These are phyloP conservation scores for Dufourea novaeangliae DNA, from an alignment of 1,140 invertebrate species.

Conservation along the genomic window DNA sequence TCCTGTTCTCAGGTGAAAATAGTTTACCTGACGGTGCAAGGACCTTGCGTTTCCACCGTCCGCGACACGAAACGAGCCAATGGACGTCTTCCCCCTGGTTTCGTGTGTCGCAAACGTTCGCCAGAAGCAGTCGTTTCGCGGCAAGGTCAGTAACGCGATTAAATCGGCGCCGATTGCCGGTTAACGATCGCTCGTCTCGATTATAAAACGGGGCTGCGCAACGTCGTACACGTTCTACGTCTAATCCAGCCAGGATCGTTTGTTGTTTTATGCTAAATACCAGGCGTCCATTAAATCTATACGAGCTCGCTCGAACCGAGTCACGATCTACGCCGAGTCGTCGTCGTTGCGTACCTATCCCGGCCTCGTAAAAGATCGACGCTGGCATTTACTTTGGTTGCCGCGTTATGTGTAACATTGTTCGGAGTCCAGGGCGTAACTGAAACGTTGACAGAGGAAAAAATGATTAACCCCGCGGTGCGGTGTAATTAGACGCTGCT, in stretches of 20 bases:
- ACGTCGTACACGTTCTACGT: neutral
- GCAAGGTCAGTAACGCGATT: conserved; percentile 41
- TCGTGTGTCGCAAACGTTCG: no score
- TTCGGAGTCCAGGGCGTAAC: conserved; percentile 18
- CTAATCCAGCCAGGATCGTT: conserved; percentile 15
- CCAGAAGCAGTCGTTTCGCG: neutral
- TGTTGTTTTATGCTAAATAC: conserved; percentile 45
- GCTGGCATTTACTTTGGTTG: conserved; percentile 28
- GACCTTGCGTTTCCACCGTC: no score
- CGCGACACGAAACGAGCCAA: no score
- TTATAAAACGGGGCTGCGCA: neutral
- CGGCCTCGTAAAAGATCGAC: conserved; percentile 31
- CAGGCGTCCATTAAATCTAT: conserved; percentile 23
- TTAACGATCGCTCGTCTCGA: neutral
- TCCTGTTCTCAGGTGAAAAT: no score
- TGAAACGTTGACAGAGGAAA: conserved; percentile 5
- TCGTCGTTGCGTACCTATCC: conserved; percentile 14
- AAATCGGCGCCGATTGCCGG: conserved; percentile 25
- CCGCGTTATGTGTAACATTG: conserved; percentile 25
- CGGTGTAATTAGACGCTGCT: neutral
- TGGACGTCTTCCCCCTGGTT: no score
- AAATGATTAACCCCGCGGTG: neutral
- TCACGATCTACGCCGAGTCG: conserved; percentile 14
- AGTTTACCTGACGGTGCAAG: no score
- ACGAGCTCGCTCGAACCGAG: conserved; percentile 22